phyloP scores from a whole-genome alignment of 1,140 invertebrate species.

The Gonioctena quinquepunctata region DNA sequence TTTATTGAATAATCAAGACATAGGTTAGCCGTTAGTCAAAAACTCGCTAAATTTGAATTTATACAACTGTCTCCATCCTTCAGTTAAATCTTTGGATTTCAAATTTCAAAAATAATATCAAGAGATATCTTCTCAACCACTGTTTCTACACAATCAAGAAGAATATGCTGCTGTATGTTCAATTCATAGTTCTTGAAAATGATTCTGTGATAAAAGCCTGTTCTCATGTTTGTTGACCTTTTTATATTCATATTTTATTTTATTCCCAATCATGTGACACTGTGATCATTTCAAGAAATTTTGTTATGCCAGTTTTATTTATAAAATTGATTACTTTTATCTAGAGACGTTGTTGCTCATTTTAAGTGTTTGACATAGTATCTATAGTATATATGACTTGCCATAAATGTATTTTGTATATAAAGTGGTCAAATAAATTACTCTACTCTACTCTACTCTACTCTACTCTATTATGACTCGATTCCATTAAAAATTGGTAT shows the following conservation, averaged over 20 bases:
- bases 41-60: not conserved
- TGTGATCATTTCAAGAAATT: not conserved
- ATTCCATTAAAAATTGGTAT: too few relatives aligned
- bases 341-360: not conserved
- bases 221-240: not conserved
- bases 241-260: not conserved
- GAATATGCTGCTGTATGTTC: constrained; percentile 1
- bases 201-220: not conserved
- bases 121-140: constrained; percentile 4
- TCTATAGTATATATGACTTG: too few relatives aligned
- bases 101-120: constrained; percentile 2
- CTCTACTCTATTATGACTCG: too few relatives aligned
- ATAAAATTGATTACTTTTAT: not conserved
- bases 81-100: constrained; percentile 2
- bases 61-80: constrained; percentile 2
- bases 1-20: too few relatives aligned
- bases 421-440: too few relatives aligned
- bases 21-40: not conserved
- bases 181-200: constrained; percentile 5
- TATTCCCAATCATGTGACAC: not conserved
- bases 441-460: too few relatives aligned
- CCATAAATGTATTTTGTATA: too few relatives aligned
- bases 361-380: not conserved
- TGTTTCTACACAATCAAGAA: not conserved
- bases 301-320: not conserved